Evolutionary conservation across 35 echinoderm and acorn worm species (phyloP), one percentile per base, ranked within the genome.

Genomic region (Hemicentrotus pulcherrimus): DNA sequence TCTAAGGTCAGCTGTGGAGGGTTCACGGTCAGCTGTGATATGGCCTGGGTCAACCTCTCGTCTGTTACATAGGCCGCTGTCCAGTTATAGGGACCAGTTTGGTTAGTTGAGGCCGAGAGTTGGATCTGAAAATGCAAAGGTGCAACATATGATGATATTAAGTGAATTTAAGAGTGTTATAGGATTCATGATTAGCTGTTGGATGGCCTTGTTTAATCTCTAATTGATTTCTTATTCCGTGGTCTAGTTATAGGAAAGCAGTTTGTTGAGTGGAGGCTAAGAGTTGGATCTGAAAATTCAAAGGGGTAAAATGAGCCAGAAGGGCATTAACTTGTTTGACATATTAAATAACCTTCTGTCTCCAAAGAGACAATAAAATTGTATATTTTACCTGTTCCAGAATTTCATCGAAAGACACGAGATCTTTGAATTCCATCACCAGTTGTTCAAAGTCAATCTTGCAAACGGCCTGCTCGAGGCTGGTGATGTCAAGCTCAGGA

Each of bases 381-480:
- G 4, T 31, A 28, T 94, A 18, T 18, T 55, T 32, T 90, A 96
- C 96, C 96, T 96, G 33, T 32, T 47, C 28, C 9, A 95, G 47
- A 47, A 96, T 24, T 60, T 94, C 94, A 91, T 96, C 96, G 47
- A 94, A 60, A 15, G 85, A 59, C n/a, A 91, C 32, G 8, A 97
- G 7, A 24, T 97, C 46, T n/a, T 61, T 91, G 30, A 97, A 70
- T 60, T 97, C 96, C 47, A 94, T 47, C 4, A 71, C 87, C 4
- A 97, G 31, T 19, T 86, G 61, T 14, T 70, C 86, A 9, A 96
- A 86, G 48, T 97, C 85, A 28, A 97, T 48, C 28, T 92, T 85
- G 41, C 96, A 97, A 24, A 97, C 4, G 11, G 96, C 95, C 16
- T 14, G 28, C 33, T 95, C 78, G n/a, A 97, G 32, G 94, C 94